Percentiles rank a stretch among this genome's conserved stretches.
These are phyloP conservation scores for human (Homo sapiens) DNA, from an alignment of 2,113 vertebrate species.

Conservation along the genomic window DNA sequence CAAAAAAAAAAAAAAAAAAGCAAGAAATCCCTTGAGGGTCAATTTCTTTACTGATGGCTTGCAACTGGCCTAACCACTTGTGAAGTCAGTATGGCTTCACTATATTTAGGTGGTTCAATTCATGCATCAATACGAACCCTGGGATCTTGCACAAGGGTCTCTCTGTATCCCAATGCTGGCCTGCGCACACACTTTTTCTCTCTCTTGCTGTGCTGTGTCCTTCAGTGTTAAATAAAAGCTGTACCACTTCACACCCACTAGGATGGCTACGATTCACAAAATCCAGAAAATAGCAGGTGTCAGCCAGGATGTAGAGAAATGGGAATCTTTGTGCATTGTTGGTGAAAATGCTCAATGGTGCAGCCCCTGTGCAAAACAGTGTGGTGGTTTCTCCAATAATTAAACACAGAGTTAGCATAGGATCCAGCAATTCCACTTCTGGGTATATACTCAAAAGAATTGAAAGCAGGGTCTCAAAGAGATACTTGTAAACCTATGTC, in stretches of 20 bases:
- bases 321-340: not conserved
- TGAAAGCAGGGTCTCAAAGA: not conserved
- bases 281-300: not conserved
- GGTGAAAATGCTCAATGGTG: not conserved
- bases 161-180: not conserved
- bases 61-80: not conserved
- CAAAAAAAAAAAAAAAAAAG: too few species aligned
- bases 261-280: too few species aligned
- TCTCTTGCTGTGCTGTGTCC: not conserved
- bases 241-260: not conserved
- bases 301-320: not conserved
- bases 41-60: not conserved
- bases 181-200: not conserved
- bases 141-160: not conserved
- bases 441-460: too few species aligned
- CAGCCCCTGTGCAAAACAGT: not conserved
- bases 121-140: not conserved
- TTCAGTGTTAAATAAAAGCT: not conserved
- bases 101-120: accelerated
- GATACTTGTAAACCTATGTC: not conserved
- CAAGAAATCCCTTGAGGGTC: not conserved
- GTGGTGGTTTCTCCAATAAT: not conserved
- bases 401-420: not conserved
- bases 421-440: not conserved
- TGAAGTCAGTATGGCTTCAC: not conserved